Conservation (phyloP, 2,888 invertebrate species). For the Bugulina stolonifera region DNA sequence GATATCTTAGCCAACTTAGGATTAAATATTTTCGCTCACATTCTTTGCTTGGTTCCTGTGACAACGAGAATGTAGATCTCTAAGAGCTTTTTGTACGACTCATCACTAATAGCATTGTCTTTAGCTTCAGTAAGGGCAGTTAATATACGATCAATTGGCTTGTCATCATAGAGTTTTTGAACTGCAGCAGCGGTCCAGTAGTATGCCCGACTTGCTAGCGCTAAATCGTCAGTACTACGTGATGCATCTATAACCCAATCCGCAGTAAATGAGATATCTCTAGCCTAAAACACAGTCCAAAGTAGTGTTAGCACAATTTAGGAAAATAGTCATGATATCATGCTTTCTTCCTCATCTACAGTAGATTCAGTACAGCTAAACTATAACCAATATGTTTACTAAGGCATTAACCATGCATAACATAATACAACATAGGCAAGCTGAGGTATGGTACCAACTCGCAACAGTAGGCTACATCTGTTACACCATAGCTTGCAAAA, state of each 20-base stretch:
- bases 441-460: too few relatives aligned
- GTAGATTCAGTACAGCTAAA: too few relatives aligned
- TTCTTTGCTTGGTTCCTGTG: not conserved
- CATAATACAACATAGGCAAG: too few relatives aligned
- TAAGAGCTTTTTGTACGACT: slow-evolving; percentile 32
- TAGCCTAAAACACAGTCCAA: slow-evolving; percentile 9
- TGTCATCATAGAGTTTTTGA: not conserved
- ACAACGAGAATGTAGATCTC: not conserved
- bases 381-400: too few relatives aligned
- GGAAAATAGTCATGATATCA: too few relatives aligned
- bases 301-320: too few relatives aligned
- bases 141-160: slow-evolving; percentile 39
- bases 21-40: not conserved
- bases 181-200: slow-evolving; percentile 22
- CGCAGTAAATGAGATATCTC: not conserved
- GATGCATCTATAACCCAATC: not conserved
- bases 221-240: slow-evolving; percentile 5
- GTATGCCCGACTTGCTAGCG: not conserved
- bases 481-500: too few relatives aligned
- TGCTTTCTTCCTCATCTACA: too few relatives aligned
- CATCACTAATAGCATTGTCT: slow-evolving; percentile 60
- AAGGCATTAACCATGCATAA: too few relatives aligned
- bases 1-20: too few relatives aligned
- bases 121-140: slow-evolving; percentile 69
- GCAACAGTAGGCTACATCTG: too few relatives aligned